phyloP scores from a whole-genome alignment of 35 echinoderm and acorn worm genomes.

The Heliocidaris erythrogramma region DNA sequence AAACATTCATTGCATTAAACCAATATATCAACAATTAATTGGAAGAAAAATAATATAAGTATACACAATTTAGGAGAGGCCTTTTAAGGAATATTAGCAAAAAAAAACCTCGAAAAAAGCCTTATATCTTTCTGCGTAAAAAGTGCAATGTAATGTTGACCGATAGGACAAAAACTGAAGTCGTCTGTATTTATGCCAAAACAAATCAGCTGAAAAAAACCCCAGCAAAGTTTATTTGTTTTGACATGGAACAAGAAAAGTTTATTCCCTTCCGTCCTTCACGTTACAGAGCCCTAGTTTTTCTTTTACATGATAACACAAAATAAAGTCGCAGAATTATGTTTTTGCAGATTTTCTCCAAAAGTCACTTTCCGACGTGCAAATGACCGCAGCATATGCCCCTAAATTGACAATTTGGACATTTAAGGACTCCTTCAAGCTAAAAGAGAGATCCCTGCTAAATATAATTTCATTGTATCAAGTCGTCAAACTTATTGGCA shows the following conservation, averaged over 20 bases:
- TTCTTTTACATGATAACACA: neutral
- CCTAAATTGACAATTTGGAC: conserved; percentile 11
- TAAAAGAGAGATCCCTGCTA: neutral
- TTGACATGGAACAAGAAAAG: neutral
- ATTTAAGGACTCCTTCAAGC: neutral
- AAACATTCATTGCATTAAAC: too few relatives aligned
- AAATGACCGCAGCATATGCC: neutral
- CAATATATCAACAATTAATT: too few relatives aligned
- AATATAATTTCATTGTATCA: conserved; percentile 19
- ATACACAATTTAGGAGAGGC: too few relatives aligned
- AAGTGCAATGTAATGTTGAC: neutral
- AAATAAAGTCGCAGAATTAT: neutral
- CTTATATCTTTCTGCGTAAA: neutral
- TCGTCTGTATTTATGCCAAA: neutral
- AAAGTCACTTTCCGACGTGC: neutral
- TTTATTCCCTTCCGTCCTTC: neutral
- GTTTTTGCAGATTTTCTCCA: conserved; percentile 11
- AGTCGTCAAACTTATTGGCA: conserved; percentile 16
- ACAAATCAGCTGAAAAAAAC: neutral
- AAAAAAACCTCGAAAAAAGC: too few relatives aligned
- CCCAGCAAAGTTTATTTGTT: neutral
- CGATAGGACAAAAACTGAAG: neutral
- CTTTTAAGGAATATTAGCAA: too few relatives aligned
- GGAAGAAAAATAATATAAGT: too few relatives aligned
- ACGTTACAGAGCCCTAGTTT: neutral